Evolutionary conservation across 2,797 vertebrate species (phyloP), one percentile per base, ranked within the genome.

Genomic region (Hoplostethus atlanticus): DNA sequence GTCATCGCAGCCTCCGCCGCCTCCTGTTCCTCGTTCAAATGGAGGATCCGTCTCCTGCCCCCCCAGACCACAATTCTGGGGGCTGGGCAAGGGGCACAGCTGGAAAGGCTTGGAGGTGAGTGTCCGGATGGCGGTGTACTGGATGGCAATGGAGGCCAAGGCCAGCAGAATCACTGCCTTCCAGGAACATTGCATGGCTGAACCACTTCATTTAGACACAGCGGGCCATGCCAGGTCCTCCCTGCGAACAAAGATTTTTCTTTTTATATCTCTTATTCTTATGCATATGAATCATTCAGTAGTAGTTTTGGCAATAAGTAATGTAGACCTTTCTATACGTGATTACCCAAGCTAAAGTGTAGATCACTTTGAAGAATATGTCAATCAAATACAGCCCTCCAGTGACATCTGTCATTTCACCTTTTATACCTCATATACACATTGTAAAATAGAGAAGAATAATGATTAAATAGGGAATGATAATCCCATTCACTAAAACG

Each of bases 151-250:
- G 84, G 97, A 98, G 86, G 97, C 97, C 95, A 98, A 94, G 84
- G 96, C 97, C 85, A 98, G 94, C 90, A 98, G 94, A 91, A 98
- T 95, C 92, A 98, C 96, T 90, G 96, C 96, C 96, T 98, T 98
- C 97, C 97, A 98, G 92, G 97, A 98, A 96, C 97, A 98, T 94
- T 98, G 96, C 97, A 98, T 98, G 97, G 94, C 97, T 96, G 95
- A 93, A 92, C 92, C 94, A 95, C 96, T 95, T 97, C 97, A 98
- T 98, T 91, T 90, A 94, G 93, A 92, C 59, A 74, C 83, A 81
- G 84, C 71, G 72, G 89, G 88, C 87, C 84, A 85, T 84, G 82
- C 88, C 90, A 81, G 89, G 71, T 90, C 84, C 87, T 90, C 84
- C 87, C 93, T 93, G 88, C 28, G 47, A 84, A 92, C 44, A 89